Evolutionary conservation across 2,113 vertebrate genomes (phyloP), one percentile per base, ranked within the genome.

Genomic region (Ophiodon elongatus): DNA sequence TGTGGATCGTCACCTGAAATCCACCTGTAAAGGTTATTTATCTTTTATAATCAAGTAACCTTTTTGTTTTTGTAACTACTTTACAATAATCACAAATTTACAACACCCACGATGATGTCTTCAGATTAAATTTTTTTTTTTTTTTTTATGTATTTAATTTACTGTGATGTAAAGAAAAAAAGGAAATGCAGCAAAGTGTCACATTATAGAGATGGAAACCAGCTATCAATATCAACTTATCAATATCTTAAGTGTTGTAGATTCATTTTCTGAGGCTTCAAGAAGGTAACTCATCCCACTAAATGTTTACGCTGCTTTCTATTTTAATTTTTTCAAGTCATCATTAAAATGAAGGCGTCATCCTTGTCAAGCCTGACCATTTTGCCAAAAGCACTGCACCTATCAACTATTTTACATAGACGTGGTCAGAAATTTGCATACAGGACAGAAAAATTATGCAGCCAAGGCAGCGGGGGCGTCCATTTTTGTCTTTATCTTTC

Each of bases 1-100:
- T 39, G 60, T 54, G 2, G 39, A 50, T 76, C 47, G 25, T 68
- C 50, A 80, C 41, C 54, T 78, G 17, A 67, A 80, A 63, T 71
- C 57, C 29, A 72, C 56, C 52, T 75, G 37, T 52, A 54, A 57
- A 25, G 54, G 2, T 25, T 56, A 5, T 25, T 56, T 52, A 45
- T 47, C 0, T 25, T 25, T 10, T 10, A 56, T 1, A 56, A 56
- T 57, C 10, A 13, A 57, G 11, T 14, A 57, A 57, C 27, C 25
- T 15, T 59, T 25, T 14, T 27, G 54, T 52, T 19, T 7, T 52
- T 7, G 21, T 52, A n/a, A n/a, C 0, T 27, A 27, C 25, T 9
- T 56, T 25, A 25, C n/a, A 56, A 25, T 25, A 57, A 57, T 27
- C n/a, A 25, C 54, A 57, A 4, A 57, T 45, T 13, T 45, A 45